Base-by-base conservation (phyloP, 2,888 invertebrate genomes). In the Keiferia lycopersicella region DNA sequence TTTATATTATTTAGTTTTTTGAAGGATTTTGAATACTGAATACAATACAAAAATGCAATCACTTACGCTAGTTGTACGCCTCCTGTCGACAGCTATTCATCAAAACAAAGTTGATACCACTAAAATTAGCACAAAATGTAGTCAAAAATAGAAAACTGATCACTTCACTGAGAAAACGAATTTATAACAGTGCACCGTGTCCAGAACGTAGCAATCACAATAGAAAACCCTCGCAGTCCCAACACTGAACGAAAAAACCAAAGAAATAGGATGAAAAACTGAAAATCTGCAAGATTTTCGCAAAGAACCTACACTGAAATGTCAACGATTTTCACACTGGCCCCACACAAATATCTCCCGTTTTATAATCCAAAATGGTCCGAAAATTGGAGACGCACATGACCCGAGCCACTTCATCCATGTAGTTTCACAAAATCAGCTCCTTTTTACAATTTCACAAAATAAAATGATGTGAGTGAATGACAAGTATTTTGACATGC, bases 401-500 rank as follows among this genome's bases (percentile, higher is more conserved):
- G 80, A 79, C 85, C 81, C 76, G 74, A 74, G 74, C 79, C 77
- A 77, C 76, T 76, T 76, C 82, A 79, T 80, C 77, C 79, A 73
- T 77, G 71, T 81, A 83, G 81, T 85, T 85, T 80, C 78, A 79
- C 84, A 78, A 87, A 83, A 80, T 87, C 84, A 81, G 81, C 84
- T 80, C 80, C 83, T 78, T 86, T 85, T 83, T 73, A 82, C 77
- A 77, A 82, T 83, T 83, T 83, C 85, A 83, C 86, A 82, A 88
- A 89, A 85, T 87, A 86, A 87, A 89, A 86, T 83, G 86, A 84
- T 81, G 79, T 81, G 56, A 56, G 34, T 30, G 77, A 81, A 86
- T 89, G 89, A 89, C 88, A 88, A 79, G 77, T 85, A 84, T 77
- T 87, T 86, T 89, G 91, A 90, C 91, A 91, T 91, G 91, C 91